A percentile compares a stretch with the other conserved stretches of the same genome.
phyloP scores from a whole-genome alignment of 2,113 vertebrate species.

The Rissa tridactyla region DNA sequence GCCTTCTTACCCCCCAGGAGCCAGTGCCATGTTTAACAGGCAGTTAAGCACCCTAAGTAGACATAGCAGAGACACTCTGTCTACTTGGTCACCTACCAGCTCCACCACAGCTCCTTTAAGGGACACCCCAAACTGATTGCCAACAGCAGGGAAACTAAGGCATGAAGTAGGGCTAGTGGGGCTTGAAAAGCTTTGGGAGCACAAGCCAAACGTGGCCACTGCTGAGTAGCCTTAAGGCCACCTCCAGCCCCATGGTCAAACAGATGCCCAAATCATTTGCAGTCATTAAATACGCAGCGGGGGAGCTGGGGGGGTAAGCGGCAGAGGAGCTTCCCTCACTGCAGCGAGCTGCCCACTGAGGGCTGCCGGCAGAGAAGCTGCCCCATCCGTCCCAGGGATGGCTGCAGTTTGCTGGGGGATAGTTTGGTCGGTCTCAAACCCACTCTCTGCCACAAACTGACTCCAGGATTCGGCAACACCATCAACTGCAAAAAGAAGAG shows the following conservation, averaged over 20 bases:
- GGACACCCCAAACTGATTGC: background rate
- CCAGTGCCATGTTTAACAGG: background rate
- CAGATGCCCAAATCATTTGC: background rate
- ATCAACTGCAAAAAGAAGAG: background rate
- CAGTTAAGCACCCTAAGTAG: background rate
- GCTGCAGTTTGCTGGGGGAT: background rate
- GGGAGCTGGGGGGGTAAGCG: background rate
- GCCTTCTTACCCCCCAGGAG: background rate
- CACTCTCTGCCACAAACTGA: background rate
- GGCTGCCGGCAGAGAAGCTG: background rate
- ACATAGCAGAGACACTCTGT: rapidly evolving
- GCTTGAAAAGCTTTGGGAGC: background rate
- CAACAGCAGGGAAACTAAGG: background rate
- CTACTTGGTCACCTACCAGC: background rate
- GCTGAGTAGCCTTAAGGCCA: background rate
- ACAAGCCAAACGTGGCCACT: background rate
- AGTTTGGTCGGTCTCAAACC: background rate
- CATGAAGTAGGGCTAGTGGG: background rate
- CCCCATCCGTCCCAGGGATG: background rate
- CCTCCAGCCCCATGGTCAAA: background rate
- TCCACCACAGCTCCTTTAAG: background rate
- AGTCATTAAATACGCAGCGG: background rate
- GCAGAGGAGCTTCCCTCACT: background rate
- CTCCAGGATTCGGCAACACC: background rate
- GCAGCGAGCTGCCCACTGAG: background rate